Conservation (phyloP, 2,113 vertebrate genomes). For the Crotalus helleri region DNA sequence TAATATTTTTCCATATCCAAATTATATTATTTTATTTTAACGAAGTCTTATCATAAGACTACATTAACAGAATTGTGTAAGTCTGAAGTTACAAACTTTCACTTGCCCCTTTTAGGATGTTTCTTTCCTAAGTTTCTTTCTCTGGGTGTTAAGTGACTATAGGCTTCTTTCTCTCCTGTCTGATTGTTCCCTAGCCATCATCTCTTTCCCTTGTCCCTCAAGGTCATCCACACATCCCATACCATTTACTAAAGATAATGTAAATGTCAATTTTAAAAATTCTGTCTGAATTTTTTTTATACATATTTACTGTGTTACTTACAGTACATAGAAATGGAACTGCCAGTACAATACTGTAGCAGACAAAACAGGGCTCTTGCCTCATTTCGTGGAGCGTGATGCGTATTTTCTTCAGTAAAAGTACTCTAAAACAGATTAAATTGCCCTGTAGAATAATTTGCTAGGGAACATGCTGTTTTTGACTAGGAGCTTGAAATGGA, state of each 20-base stretch:
- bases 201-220: neutral
- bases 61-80: neutral
- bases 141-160: neutral
- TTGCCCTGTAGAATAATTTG: constrained; percentile 42
- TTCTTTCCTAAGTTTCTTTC: neutral
- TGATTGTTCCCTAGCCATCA: neutral
- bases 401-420: constrained; percentile 23
- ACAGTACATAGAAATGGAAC: neutral
- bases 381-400: neutral
- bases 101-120: neutral
- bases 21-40: too few species aligned
- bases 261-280: neutral
- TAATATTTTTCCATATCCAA: too few species aligned
- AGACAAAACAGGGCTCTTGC: neutral
- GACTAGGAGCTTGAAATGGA: constrained; percentile 10
- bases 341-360: neutral
- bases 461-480: constrained; percentile 38
- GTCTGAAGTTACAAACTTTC: neutral
- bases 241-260: neutral
- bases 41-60: neutral
- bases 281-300: neutral
- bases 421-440: constrained; percentile 18
- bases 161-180: neutral
- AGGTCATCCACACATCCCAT: neutral
- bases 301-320: neutral